Conservation (phyloP, 2,888 invertebrate genomes). For the Julus scandinavius region DNA sequence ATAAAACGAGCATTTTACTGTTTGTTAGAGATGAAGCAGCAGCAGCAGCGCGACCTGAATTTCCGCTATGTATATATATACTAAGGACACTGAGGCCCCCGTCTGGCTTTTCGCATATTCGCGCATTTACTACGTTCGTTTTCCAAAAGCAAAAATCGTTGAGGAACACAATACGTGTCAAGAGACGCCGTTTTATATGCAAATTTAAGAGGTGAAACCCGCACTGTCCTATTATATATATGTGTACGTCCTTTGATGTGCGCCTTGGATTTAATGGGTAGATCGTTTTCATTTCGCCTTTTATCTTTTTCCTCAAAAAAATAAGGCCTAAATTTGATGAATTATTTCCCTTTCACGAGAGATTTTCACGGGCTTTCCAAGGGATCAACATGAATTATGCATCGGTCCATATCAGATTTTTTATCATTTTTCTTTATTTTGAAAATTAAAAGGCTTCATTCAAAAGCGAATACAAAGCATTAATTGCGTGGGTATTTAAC, state of each 20-base stretch:
- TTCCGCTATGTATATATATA: neutral
- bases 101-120: neutral
- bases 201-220: neutral
- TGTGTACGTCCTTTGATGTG: neutral
- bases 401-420: neutral
- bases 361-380: neutral
- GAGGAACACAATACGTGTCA: neutral
- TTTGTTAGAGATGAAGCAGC: neutral
- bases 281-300: constrained; percentile 1
- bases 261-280: neutral
- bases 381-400: neutral
- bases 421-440: neutral
- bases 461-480: too few relatives aligned
- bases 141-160: neutral
- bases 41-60: neutral
- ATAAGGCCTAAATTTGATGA: neutral
- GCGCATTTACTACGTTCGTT: neutral
- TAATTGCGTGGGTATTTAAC: too few relatives aligned
- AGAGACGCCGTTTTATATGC: neutral
- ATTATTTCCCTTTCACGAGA: neutral
- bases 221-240: neutral
- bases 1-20: neutral
- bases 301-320: neutral
- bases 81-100: neutral
- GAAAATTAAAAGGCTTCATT: neutral